Evolutionary conservation across 2,113 vertebrate species (phyloP).

Genomic region (Mustelus asterias): DNA sequence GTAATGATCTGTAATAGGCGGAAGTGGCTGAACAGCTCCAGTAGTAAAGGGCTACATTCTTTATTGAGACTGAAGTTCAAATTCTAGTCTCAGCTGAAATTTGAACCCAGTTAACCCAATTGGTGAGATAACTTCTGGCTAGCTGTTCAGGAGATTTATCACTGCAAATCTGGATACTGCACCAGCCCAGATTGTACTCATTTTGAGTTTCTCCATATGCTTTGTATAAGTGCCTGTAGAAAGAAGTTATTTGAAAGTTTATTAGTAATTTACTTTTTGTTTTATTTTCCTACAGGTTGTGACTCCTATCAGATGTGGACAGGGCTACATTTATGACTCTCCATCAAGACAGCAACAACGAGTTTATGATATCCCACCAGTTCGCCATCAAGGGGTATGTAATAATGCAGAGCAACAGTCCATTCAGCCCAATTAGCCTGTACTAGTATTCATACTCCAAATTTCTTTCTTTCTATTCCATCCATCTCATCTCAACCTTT

Average conservation of each 20-base stretch:
- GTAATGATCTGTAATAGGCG: background rate
- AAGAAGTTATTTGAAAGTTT: background rate
- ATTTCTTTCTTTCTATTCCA: background rate
- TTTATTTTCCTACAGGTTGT: slow-evolving; percentile 69
- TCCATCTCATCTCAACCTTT: background rate
- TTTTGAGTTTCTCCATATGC: background rate
- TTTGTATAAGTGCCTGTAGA: background rate
- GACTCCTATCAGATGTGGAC: slow-evolving; percentile 78
- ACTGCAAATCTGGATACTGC: background rate
- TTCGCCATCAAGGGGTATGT: slow-evolving; percentile 78
- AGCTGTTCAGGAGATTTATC: background rate
- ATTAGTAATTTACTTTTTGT: background rate
- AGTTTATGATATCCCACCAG: slow-evolving; percentile 80
- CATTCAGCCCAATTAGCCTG: background rate
- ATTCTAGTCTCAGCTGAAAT: background rate
- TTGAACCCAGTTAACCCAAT: background rate
- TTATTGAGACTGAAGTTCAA: background rate
- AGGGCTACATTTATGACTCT: slow-evolving; percentile 74
- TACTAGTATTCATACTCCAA: background rate
- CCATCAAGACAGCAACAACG: slow-evolving; percentile 72
- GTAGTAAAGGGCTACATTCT: background rate
- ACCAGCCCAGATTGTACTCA: background rate
- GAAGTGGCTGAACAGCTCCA: too few relatives aligned
- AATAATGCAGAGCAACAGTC: background rate
- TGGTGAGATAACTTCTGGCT: background rate